Evolutionary conservation across 1,140 invertebrate genomes (phyloP).

Genomic region (Pteromalus puparum): DNA sequence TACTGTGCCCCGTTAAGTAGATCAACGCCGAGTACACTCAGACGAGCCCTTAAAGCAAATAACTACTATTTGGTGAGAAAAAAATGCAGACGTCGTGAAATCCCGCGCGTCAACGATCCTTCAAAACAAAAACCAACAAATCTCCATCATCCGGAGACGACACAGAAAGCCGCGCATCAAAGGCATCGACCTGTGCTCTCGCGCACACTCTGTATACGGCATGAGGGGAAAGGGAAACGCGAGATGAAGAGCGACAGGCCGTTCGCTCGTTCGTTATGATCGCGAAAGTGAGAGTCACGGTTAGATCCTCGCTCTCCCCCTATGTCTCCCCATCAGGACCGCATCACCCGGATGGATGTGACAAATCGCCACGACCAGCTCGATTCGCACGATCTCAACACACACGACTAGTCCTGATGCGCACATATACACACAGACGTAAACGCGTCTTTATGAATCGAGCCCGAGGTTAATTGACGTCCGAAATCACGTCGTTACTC

Average conservation of each 20-base stretch:
- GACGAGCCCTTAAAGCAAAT: no score
- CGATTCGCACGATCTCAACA: conserved; percentile 38
- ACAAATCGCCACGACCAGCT: conserved; percentile 29
- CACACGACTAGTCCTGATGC: neutral
- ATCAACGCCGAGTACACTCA: no score
- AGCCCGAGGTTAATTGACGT: conserved; percentile 44
- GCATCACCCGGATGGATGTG: conserved; percentile 25
- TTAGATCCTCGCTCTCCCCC: neutral
- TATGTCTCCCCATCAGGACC: conserved; percentile 1
- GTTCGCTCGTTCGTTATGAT: conserved; percentile 7
- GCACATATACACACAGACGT: neutral
- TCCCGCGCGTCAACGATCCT: no score
- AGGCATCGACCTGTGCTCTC: no score
- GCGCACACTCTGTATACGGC: no score
- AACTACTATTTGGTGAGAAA: no score
- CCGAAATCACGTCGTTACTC: conserved; percentile 48
- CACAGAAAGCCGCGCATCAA: no score
- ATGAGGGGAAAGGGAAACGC: neutral
- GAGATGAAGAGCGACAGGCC: conserved; percentile 18
- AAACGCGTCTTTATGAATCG: conserved; percentile 34
- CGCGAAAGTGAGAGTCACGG: conserved; percentile 39
- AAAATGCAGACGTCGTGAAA: no score
- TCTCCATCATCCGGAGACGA: neutral
- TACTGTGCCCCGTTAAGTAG: no score
- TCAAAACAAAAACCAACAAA: neutral